phyloP scores from a whole-genome alignment of 2,888 invertebrate genomes.

The Stenurella melanura region DNA sequence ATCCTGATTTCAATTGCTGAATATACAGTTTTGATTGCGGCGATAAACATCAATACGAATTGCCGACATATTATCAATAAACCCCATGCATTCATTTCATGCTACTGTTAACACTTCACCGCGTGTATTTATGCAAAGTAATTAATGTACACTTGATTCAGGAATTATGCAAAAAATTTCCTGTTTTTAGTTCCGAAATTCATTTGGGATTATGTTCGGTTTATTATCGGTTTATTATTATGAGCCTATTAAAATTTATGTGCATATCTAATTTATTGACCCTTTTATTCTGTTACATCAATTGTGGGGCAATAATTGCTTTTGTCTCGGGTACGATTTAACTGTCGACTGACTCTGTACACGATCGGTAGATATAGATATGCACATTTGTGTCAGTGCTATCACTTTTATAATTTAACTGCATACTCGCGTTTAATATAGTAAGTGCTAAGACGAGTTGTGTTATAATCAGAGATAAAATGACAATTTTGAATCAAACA shows the following conservation, averaged over 20 bases:
- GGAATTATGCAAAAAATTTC: conserved; percentile 48
- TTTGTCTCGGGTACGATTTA: neutral
- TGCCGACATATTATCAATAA: conserved; percentile 57
- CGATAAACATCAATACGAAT: conserved; percentile 54
- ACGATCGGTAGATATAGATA: neutral
- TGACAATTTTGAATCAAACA: no score
- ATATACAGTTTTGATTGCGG: conserved; percentile 57
- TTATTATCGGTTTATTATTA: conserved; percentile 59
- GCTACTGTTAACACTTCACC: conserved; percentile 52
- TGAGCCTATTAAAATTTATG: conserved; percentile 58
- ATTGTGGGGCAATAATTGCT: conserved; percentile 3
- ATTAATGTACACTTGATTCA: conserved; percentile 54
- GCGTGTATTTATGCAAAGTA: conserved; percentile 53
- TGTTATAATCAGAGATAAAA: no score
- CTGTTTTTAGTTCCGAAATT: conserved; percentile 51
- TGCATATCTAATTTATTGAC: conserved; percentile 55
- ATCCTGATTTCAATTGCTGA: conserved; percentile 56
- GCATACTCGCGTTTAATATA: no score
- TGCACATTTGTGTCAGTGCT: neutral
- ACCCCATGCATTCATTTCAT: conserved; percentile 54
- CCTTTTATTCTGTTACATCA: conserved; percentile 11
- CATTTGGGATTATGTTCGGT: conserved; percentile 56
- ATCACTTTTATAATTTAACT: neutral
- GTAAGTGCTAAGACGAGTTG: no score
- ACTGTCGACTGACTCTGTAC: neutral